Base-by-base conservation (phyloP, 2,888 invertebrate species). In the Torymus tubicola region DNA sequence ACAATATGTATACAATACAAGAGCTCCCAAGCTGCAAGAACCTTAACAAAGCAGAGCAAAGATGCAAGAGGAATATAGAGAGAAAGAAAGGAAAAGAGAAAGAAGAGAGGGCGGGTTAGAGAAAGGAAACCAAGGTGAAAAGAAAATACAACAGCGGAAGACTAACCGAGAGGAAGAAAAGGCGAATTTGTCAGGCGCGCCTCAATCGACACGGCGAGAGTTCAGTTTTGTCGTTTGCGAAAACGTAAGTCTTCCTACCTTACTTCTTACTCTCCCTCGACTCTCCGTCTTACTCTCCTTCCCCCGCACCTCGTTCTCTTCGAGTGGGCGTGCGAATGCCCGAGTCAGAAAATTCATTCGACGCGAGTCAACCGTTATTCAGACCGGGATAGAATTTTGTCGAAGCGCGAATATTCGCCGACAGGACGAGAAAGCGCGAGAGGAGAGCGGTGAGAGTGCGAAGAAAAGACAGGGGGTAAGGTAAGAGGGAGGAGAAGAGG, bases 341-440 rank as follows among this genome's bases (percentile, higher is more conserved):
- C 75, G 80, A 21, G 65, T 61, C 68, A 78, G 74, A 83, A 73
- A 83, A 84, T 85, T 83, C 83, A 82, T 84, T 83, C 81, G 81
- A 80, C 77, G 81, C 79, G 81, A 84, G 82, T 84, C 81, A 81
- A 85, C 78, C 84, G 84, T 85, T 84, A 83, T 84, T 84, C 84
- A 84, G 81, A 81, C 84, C 10, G 57, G 58, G 83, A 84, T 84
- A 82, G 81, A 83, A 82, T 86, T 83, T 84, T 82, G 81, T 78
- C 84, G 82, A 82, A 83, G 84, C 82, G 75, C 83, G 83, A 84
- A 84, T 82, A 85, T 82, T 84, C 65, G 73, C 16, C 58, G 57
- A 18, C 65, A 10, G 57, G 2, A n/a, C 12, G 68, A 8, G 31
- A 42, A 24, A 42, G 53, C n/a, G 31, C 24, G 55, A 58, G n/a